Percentiles rank a stretch among this genome's conserved stretches.
Conservation (phyloP, 2,797 vertebrate genomes). For the Halcyon smyrnensis region DNA sequence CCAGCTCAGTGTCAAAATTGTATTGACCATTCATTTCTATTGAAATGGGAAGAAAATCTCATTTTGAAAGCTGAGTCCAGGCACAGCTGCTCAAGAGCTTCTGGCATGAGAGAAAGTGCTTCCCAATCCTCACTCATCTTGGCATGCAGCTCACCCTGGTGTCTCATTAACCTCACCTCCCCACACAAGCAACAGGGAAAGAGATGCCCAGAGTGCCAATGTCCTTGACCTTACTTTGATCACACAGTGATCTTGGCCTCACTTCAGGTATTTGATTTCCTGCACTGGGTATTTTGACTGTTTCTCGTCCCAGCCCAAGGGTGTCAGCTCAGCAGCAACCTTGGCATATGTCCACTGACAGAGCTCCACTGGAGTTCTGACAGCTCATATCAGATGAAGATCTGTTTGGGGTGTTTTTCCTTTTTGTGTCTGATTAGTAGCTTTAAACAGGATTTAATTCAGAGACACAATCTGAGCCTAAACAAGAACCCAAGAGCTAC, state of each 20-base stretch:
- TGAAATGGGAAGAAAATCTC: neutral
- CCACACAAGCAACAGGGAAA: neutral
- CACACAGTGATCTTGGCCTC: neutral
- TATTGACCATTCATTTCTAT: neutral
- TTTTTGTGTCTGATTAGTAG: neutral
- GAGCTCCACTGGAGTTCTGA: neutral
- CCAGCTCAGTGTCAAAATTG: neutral
- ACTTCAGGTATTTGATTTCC: neutral
- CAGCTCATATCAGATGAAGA: neutral
- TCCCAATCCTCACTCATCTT: accelerated
- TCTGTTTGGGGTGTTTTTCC: neutral
- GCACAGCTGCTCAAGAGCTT: neutral
- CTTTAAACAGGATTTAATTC: neutral
- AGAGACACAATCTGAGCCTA: neutral
- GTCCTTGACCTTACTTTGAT: neutral
- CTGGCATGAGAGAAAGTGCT: neutral
- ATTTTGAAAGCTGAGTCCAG: neutral
- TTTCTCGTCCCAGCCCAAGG: neutral
- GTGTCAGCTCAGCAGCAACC: neutral
- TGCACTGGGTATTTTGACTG: neutral
- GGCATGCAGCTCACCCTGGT: neutral
- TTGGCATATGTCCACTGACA: neutral
- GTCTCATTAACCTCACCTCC: neutral
- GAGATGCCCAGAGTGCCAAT: neutral
- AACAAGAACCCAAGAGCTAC: neutral